A percentile compares a stretch with the other conserved stretches of the same genome.
These are phyloP conservation scores for Pardalotus punctatus DNA, from an alignment of 2,113 vertebrate genomes.

Conservation along the genomic window DNA sequence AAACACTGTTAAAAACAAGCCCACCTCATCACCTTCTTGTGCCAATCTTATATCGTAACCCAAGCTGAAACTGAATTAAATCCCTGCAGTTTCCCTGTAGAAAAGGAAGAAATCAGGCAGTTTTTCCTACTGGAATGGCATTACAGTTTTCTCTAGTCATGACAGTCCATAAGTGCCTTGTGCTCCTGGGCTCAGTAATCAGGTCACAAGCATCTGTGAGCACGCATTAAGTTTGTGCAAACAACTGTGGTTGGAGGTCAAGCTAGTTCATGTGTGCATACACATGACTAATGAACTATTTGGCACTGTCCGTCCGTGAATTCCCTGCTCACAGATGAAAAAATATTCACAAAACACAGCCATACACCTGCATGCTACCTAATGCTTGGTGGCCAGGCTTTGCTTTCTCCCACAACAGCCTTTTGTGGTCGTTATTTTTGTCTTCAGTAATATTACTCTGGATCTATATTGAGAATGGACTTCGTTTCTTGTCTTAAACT, in stretches of 20 bases:
- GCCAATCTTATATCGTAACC: background rate
- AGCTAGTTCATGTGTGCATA: background rate
- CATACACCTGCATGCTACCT: background rate
- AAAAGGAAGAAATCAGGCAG: background rate
- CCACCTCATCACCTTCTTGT: background rate
- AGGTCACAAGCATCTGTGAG: background rate
- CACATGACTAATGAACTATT: background rate
- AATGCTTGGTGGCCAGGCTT: background rate
- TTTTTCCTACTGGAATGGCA: background rate
- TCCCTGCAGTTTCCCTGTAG: accelerated
- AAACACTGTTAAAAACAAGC: background rate
- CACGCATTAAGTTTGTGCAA: background rate
- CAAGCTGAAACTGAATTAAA: background rate
- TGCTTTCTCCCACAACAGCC: background rate
- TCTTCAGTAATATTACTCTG: background rate
- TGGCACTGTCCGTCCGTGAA: background rate
- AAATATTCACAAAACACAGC: background rate
- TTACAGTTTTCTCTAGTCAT: background rate
- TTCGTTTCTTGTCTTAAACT: background rate
- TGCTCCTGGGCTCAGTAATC: background rate
- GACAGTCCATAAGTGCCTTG: background rate
- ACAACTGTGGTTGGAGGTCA: background rate
- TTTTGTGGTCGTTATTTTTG: background rate
- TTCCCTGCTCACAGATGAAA: background rate
- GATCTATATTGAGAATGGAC: background rate